Evolutionary conservation across 2,797 vertebrate species (phyloP), one percentile per base, ranked within the genome.

Genomic region (Harpagifer antarcticus): DNA sequence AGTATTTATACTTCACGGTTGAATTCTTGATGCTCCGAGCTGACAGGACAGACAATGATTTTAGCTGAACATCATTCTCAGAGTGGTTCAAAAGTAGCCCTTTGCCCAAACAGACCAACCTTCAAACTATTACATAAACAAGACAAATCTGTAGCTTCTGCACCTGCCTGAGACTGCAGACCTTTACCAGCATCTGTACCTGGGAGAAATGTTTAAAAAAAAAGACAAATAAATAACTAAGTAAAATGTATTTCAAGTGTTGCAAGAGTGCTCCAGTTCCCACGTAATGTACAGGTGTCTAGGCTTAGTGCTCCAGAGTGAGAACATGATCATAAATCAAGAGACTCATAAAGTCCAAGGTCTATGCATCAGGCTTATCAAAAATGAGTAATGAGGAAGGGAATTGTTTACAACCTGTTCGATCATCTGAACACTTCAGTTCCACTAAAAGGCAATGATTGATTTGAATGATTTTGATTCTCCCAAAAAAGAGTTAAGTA

Each of bases 121-220:
- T 87, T 71, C 56, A 71, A 82, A 65, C 77, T 68, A 49, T 84
- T 86, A 87, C 44, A n/a, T 74, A 85, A 91, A 58, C 7, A 44
- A 63, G 52, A 78, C 48, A n/a, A 27, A 63, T 68, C 40, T 1
- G 31, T 31, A 66, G 67, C 67, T 53, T 56, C 17, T 54, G 82
- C 64, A 84, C 77, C 72, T 78, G 72, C 14, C 57, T 20, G 19
- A 79, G 59, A 82, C 47, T 50, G 27, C 43, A 52, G 47, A 52
- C 60, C 20, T 47, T 58, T 10, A 67, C 9, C 7, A 33, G 43
- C 4, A 20, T 9, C 19, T 61, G 48, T 43, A 68, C 40, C 27
- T 12, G 15, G 43, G 2, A 47, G 13, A 55, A 8, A 63, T 45
- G 17, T 48, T 20, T 20, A n/a, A 23, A 23, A 23, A 23, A 23